Evolutionary conservation across 2,888 invertebrate genomes (phyloP).

Genomic region (Neria commutata): DNA sequence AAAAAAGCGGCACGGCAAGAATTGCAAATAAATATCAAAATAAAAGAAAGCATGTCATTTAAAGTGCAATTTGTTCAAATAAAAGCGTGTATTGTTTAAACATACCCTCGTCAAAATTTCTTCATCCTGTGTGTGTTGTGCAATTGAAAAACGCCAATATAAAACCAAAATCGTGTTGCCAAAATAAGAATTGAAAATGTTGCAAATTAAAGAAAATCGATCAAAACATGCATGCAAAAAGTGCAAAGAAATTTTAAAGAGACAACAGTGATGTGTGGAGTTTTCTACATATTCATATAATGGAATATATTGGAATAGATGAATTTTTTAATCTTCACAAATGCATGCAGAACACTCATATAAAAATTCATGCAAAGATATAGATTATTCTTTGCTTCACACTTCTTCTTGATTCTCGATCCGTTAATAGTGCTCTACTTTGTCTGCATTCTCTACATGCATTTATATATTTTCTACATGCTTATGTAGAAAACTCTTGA

Average conservation of each 20-base stretch:
- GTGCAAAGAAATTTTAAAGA: conserved; percentile 46
- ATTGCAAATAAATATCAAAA: conserved; percentile 8
- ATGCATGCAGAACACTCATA: background rate
- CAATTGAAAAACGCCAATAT: too few relatives aligned
- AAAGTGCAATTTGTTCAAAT: conserved; percentile 1
- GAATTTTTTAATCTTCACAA: background rate
- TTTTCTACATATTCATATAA: background rate
- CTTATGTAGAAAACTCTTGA: background rate
- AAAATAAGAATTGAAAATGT: conserved; percentile 52
- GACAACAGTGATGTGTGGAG: conserved; percentile 10
- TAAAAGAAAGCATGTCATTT: conserved; percentile 1
- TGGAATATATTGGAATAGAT: background rate
- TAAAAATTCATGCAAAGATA: too few relatives aligned
- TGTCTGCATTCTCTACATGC: too few relatives aligned
- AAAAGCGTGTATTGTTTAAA: too few relatives aligned
- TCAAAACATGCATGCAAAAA: conserved; percentile 29
- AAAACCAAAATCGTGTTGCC: conserved; percentile 18
- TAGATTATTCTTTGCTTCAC: too few relatives aligned
- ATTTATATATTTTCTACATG: too few relatives aligned
- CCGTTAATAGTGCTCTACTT: too few relatives aligned
- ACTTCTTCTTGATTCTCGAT: too few relatives aligned
- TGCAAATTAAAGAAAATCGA: conserved; percentile 21
- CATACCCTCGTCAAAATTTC: conserved; percentile 78
- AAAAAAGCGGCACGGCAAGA: conserved; percentile 18
- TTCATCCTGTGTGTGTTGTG: conserved; percentile 65